phyloP scores from a whole-genome alignment of 2,888 invertebrate genomes.

The Hirtodrosophila cameraria region DNA sequence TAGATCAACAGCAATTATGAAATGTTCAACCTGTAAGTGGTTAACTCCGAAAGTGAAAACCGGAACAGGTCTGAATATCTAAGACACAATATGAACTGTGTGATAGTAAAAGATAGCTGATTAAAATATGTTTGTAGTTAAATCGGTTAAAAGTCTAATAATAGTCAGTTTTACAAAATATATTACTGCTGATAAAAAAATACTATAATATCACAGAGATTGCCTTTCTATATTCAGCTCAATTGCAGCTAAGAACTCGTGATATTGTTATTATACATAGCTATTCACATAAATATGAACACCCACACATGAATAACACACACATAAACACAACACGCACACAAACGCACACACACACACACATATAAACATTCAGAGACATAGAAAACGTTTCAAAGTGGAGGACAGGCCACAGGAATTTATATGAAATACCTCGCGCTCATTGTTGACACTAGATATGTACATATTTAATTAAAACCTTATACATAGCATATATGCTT shows the following conservation, averaged over 20 bases:
- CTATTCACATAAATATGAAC: background rate
- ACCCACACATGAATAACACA: slow-evolving; percentile 3
- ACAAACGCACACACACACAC: slow-evolving; percentile 5
- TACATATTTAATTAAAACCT: slow-evolving; percentile 39
- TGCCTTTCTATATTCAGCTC: slow-evolving; percentile 50
- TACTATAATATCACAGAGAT: slow-evolving; percentile 54
- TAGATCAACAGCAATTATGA: no score
- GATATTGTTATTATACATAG: background rate
- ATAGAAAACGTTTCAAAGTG: slow-evolving; percentile 23
- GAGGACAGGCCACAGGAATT: slow-evolving; percentile 42
- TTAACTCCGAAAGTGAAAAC: no score
- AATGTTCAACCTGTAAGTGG: no score
- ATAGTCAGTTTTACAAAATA: no score
- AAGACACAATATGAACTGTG: no score
- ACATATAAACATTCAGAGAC: slow-evolving; percentile 19
- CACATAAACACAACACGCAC: no score
- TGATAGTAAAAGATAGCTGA: no score
- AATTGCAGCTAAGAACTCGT: slow-evolving; percentile 23
- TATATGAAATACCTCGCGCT: slow-evolving; percentile 62
- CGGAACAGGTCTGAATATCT: no score
- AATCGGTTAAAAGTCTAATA: no score
- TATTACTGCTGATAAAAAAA: background rate
- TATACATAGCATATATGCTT: slow-evolving; percentile 22
- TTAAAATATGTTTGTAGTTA: no score
- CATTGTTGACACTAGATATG: slow-evolving; percentile 35